Percentiles rank a stretch among this genome's conserved stretches.
phyloP scores from a whole-genome alignment of 2,888 invertebrate genomes.

The Erebia palarica region DNA sequence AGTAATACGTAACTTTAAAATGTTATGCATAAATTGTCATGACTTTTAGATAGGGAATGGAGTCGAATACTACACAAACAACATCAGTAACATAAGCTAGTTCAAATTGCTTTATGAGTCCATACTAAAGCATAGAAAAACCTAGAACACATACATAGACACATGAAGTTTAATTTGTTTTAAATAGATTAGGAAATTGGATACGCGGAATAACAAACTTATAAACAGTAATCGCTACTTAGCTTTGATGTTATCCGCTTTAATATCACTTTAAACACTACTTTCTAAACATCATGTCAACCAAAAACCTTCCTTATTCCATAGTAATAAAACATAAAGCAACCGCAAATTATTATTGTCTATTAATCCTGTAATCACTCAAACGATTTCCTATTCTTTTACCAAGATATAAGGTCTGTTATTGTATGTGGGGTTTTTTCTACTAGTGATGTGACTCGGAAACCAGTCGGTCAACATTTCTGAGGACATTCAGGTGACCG shows the following conservation, averaged over 20 bases:
- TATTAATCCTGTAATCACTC: not conserved
- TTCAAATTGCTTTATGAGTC: not conserved
- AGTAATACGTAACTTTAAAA: too few species aligned
- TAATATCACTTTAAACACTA: conserved; percentile 28
- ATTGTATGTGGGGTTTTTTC: conserved; percentile 21
- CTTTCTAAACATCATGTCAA: not conserved
- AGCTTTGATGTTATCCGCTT: conserved; percentile 27
- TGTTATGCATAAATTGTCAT: too few species aligned
- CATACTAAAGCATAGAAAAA: too few species aligned
- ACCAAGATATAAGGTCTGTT: not conserved
- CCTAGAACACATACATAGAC: not conserved
- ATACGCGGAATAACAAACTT: conserved; percentile 19
- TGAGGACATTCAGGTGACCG: conserved; percentile 48
- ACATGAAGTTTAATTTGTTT: not conserved
- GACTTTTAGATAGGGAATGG: too few species aligned
- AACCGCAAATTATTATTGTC: conserved; percentile 1
- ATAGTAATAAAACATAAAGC: not conserved
- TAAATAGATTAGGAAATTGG: conserved; percentile 21
- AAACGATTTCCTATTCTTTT: not conserved
- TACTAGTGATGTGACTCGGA: conserved; percentile 23
- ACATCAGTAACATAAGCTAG: not conserved
- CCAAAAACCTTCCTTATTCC: conserved; percentile 1
- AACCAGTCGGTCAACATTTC: conserved; percentile 54
- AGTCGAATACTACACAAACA: not conserved
- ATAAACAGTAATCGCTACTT: conserved; percentile 23